Percentiles rank a stretch among this genome's conserved stretches.
Evolutionary conservation across 2,888 invertebrate genomes (phyloP).

Genomic region (Orthonevra nobilis): DNA sequence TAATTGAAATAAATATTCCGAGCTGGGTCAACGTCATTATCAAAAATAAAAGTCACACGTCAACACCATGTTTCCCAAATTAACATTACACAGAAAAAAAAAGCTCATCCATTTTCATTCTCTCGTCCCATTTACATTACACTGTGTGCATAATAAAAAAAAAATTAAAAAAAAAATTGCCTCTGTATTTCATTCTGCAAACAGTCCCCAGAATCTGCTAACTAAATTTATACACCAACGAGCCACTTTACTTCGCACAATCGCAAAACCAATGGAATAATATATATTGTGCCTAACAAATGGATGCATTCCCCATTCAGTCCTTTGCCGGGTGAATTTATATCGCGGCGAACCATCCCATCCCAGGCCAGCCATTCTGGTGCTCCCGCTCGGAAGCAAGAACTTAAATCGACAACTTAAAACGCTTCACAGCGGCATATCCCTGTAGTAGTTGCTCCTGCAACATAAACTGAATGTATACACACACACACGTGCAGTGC

Average conservation of each 20-base stretch:
- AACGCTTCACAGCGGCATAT: conserved; percentile 30
- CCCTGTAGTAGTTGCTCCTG: no score
- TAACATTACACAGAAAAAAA: no score
- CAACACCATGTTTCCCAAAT: conserved; percentile 29
- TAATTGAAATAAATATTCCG: no score
- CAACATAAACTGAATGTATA: conserved; percentile 23
- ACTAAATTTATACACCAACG: conserved; percentile 62
- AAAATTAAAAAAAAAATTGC: no score
- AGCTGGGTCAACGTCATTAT: no score
- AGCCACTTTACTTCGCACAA: conserved; percentile 55
- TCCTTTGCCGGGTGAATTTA: conserved; percentile 26
- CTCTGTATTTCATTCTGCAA: conserved; percentile 49
- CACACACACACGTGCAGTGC: neutral
- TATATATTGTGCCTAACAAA: conserved; percentile 49
- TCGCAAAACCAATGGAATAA: conserved; percentile 57
- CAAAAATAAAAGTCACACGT: conserved; percentile 18
- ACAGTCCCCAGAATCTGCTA: conserved; percentile 53
- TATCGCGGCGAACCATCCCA: neutral
- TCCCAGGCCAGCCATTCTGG: no score
- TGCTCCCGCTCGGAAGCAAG: conserved; percentile 7
- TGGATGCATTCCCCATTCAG: conserved; percentile 33
- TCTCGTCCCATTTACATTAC: neutral
- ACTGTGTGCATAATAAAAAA: neutral
- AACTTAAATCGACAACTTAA: conserved; percentile 66
- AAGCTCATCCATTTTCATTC: neutral